A percentile compares a stretch with the other conserved stretches of the same genome.
Conservation (phyloP, 2,113 vertebrate species). For the Poicephalus meyeri region DNA sequence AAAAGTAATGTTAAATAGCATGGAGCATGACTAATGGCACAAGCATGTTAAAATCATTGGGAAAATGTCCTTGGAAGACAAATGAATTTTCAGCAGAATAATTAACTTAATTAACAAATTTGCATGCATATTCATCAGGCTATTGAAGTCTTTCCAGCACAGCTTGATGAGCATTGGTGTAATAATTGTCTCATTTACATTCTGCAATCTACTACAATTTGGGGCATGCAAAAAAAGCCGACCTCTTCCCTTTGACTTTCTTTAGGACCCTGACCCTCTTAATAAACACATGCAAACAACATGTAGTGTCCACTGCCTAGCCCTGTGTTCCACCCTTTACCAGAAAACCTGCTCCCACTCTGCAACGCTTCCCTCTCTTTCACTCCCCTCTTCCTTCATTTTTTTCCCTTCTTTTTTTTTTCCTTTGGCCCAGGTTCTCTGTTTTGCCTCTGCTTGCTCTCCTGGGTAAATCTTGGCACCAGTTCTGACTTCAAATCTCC, state of each 20-base stretch:
- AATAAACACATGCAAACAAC: conserved; percentile 36
- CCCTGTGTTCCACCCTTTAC: conserved; percentile 14
- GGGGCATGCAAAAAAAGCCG: conserved; percentile 77
- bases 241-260: conserved; percentile 81
- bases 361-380: not conserved
- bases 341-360: conserved; percentile 17
- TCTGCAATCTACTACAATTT: conserved; percentile 99
- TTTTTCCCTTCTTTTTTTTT: conserved; percentile 12
- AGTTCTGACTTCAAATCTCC: conserved; percentile 97
- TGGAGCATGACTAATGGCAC: conserved; percentile 98
- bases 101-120: conserved; percentile 99
- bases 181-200: conserved; percentile 99
- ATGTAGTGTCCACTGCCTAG: conserved; percentile 53
- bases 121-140: conserved; percentile 99
- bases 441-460: conserved; percentile 85
- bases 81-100: conserved; percentile 99
- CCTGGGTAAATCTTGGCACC: conserved; percentile 98
- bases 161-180: conserved; percentile 99
- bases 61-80: conserved; percentile 99
- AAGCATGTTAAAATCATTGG: conserved; percentile 99
- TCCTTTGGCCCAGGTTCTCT: conserved; percentile 77
- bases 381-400: not conserved
- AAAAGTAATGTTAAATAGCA: conserved; percentile 94
- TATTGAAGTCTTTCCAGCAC: conserved; percentile 99
- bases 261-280: conserved; percentile 68